phyloP scores from a whole-genome alignment of 2,888 invertebrate species.

The Sthenelais limicola region DNA sequence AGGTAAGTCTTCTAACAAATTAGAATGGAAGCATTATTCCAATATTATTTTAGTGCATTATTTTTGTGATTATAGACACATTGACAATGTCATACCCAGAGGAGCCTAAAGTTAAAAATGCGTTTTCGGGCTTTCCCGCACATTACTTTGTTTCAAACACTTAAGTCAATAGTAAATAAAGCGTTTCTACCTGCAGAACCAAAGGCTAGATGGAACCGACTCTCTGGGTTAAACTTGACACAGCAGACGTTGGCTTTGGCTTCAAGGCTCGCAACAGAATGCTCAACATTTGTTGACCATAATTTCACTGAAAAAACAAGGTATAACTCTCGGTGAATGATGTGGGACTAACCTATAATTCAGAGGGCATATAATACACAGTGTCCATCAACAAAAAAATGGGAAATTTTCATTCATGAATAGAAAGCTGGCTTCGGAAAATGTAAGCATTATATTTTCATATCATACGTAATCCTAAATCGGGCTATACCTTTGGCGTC shows the following conservation, averaged over 20 bases:
- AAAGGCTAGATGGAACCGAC: slow-evolving; percentile 90
- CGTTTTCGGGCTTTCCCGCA: no score
- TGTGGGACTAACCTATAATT: background rate
- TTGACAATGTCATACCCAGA: background rate
- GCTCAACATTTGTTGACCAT: slow-evolving; percentile 90
- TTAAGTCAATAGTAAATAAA: background rate
- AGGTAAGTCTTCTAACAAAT: no score
- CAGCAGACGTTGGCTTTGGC: slow-evolving; percentile 96
- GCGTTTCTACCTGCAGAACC: slow-evolving; percentile 82
- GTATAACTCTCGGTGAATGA: background rate
- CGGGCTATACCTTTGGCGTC: slow-evolving; percentile 79
- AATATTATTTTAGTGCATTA: background rate
- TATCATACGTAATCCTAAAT: background rate
- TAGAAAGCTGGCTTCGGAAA: background rate
- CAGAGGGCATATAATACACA: background rate
- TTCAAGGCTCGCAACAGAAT: slow-evolving; percentile 89
- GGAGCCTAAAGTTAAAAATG: background rate
- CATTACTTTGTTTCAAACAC: no score
- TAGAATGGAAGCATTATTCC: no score
- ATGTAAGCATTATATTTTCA: background rate
- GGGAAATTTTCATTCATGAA: background rate
- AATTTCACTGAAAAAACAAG: slow-evolving; percentile 80
- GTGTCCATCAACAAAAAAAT: background rate
- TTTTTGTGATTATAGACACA: background rate
- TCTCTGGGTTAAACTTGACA: slow-evolving; percentile 90